phyloP scores from a whole-genome alignment of 1,140 invertebrate species.

The Neuroterus valhalla region DNA sequence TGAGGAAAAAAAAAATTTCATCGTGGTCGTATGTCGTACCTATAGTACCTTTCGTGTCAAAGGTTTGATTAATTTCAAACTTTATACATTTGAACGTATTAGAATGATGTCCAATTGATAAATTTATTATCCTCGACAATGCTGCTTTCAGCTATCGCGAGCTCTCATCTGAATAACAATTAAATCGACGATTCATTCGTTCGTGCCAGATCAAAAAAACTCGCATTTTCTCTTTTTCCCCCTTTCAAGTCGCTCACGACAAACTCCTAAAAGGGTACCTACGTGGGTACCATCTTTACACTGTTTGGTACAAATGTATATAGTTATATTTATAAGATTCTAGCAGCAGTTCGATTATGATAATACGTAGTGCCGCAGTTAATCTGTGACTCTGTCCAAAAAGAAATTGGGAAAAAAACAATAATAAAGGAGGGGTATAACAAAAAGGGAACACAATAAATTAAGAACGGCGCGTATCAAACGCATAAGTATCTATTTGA shows the following conservation, averaged over 20 bases:
- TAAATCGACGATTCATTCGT: constrained; percentile 19
- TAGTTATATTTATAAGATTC: constrained; percentile 20
- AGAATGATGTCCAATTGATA: constrained; percentile 6
- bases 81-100: neutral
- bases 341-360: constrained; percentile 20
- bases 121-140: constrained; percentile 10
- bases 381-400: constrained; percentile 1
- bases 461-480: constrained; percentile 9
- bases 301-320: constrained; percentile 27
- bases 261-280: constrained; percentile 7
- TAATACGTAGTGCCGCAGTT: constrained; percentile 27
- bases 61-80: neutral
- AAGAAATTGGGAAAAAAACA: neutral
- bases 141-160: neutral
- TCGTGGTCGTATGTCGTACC: neutral
- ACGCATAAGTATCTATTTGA: constrained; percentile 25
- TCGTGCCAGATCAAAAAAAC: neutral
- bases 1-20: neutral
- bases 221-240: constrained; percentile 24
- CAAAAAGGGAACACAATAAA: constrained; percentile 23
- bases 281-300: neutral
- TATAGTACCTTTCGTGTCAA: neutral
- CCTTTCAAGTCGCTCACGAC: constrained; percentile 5
- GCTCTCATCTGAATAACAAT: constrained; percentile 1
- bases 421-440: constrained; percentile 4